These are phyloP conservation scores for Drosophila carrolli DNA, from an alignment of 1,140 invertebrate species.

Conservation along the genomic window DNA sequence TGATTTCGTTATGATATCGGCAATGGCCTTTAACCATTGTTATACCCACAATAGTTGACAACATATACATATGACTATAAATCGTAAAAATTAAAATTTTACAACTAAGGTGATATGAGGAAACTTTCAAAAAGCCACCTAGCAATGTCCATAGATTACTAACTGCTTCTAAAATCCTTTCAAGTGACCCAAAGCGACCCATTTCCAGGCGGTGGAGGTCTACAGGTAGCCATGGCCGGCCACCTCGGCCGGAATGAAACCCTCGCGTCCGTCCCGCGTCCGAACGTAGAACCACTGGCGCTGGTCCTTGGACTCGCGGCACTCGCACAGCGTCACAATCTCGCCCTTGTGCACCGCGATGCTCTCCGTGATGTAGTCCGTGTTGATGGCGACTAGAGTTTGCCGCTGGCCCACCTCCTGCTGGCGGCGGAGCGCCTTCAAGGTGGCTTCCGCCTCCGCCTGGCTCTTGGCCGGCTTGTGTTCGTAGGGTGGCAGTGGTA, in stretches of 20 bases:
- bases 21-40: no score
- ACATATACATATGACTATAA: no score
- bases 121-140: neutral
- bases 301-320: conserved; percentile 84
- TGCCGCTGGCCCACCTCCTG: conserved; percentile 79
- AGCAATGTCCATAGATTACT: neutral
- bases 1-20: neutral
- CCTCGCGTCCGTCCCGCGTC: conserved; percentile 88
- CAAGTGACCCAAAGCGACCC: neutral
- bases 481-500: conserved; percentile 21
- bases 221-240: conserved; percentile 90
- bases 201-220: conserved; percentile 31
- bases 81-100: no score
- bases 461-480: conserved; percentile 33
- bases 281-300: conserved; percentile 90
- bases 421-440: conserved; percentile 36
- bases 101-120: neutral
- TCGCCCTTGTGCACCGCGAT: conserved; percentile 89
- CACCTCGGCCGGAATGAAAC: conserved; percentile 91
- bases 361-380: conserved; percentile 88
- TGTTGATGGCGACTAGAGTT: conserved; percentile 89
- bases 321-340: conserved; percentile 89
- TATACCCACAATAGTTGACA: no score
- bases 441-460: conserved; percentile 24
- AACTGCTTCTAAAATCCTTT: neutral